Evolutionary conservation across 2,888 invertebrate species (phyloP).

Genomic region (Lordiphosa andalusiaca): DNA sequence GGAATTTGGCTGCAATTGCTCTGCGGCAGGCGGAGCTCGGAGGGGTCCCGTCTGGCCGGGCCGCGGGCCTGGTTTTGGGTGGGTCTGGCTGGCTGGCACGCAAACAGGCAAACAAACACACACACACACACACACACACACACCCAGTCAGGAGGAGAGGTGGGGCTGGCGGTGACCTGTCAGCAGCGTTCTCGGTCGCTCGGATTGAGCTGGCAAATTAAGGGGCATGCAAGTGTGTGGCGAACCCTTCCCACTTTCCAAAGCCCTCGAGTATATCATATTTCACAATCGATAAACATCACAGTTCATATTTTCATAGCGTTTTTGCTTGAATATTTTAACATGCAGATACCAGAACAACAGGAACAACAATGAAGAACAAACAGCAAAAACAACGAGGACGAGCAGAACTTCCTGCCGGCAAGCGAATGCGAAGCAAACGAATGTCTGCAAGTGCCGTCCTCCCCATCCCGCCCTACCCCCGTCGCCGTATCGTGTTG

Average conservation of each 20-base stretch:
- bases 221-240: slow-evolving; percentile 53
- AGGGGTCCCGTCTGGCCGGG: slow-evolving; percentile 24
- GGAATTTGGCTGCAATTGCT: slow-evolving; percentile 66
- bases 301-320: slow-evolving; percentile 76
- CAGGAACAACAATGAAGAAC: slow-evolving; percentile 12
- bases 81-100: slow-evolving; percentile 39
- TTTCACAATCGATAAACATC: slow-evolving; percentile 78
- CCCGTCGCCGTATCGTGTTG: slow-evolving; percentile 40
- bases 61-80: slow-evolving; percentile 12
- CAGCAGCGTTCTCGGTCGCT: slow-evolving; percentile 34
- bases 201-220: slow-evolving; percentile 66
- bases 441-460: slow-evolving; percentile 57
- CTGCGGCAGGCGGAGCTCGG: not conserved
- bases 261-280: slow-evolving; percentile 54
- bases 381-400: slow-evolving; percentile 5
- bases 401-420: slow-evolving; percentile 19
- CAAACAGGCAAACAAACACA: slow-evolving; percentile 52
- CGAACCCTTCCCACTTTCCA: slow-evolving; percentile 8
- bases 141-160: slow-evolving; percentile 2
- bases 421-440: slow-evolving; percentile 46
- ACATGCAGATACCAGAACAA: slow-evolving; percentile 50
- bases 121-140: too few relatives aligned
- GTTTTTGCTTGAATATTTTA: slow-evolving; percentile 69
- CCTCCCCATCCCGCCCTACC: too few relatives aligned
- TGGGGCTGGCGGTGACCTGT: slow-evolving; percentile 22